Evolutionary conservation across 2,888 invertebrate species (phyloP), one percentile per base, ranked within the genome.

Genomic region (Tenthredo livida): DNA sequence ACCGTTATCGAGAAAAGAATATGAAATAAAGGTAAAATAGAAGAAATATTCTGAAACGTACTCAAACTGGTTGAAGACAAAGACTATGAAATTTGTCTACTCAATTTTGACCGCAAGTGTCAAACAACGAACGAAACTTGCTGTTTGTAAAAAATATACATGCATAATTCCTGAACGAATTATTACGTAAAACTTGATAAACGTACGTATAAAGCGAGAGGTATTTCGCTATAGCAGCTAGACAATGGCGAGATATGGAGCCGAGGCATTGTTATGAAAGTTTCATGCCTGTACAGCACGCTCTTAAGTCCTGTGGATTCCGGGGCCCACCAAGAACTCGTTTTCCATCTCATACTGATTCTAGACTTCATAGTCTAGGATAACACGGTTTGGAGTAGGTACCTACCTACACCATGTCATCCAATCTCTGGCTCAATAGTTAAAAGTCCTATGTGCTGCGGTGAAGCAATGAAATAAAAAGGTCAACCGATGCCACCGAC

Each of bases 191-290:
- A 73, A 17, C 43, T 40, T 40, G 3, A n/a, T 50, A 29, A 40
- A n/a, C 25, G 12, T 15, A 25, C 9, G 17, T 75, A 75, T 75
- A 75, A 15, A 47, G 54, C n/a, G 29, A 77, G 29, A 40, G 37
- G 61, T 61, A 58, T 37, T 80, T 61, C 37, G 80, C 80, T 29
- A 2, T 33, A 50, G 29, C 17, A 25, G 54, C n/a, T 21, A 80
- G n/a, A 80, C 78, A 58, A 80, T 80, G 75, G 75, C 29, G 25
- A 7, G 50, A 12, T 50, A n/a, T n/a, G 25, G 50, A 54, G 54
- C 54, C 73, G 43, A 33, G 77, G 47, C 77, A 61, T 80, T 80
- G 80, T 80, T 80, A 80, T 37, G 80, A 80, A 80, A 80, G 58
- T 80, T 80, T 40, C 25, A 37, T n/a, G 12, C 37, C 37, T 37